Conservation (phyloP, 2,113 vertebrate species). For the Vanacampus margaritifer region DNA sequence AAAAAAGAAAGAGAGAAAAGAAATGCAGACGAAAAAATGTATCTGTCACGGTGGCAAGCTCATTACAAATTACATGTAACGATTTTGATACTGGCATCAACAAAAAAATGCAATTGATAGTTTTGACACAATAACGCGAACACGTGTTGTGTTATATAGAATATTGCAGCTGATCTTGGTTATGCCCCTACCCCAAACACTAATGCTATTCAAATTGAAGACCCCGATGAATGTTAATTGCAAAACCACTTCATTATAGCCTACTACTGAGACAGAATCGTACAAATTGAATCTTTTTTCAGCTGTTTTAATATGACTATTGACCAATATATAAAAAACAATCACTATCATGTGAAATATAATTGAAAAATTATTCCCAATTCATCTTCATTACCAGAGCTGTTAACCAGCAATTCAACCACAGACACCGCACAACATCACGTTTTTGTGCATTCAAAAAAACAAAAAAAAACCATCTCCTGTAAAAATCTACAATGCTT, state of each 20-base stretch:
- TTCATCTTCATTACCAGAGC: conserved; percentile 1
- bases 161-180: too few species aligned
- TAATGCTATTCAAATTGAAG: neutral
- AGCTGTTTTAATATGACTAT: neutral
- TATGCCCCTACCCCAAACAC: too few species aligned
- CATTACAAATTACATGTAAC: too few species aligned
- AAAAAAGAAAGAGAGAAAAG: too few species aligned
- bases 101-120: too few species aligned
- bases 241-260: conserved; percentile 2
- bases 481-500: neutral
- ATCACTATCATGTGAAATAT: neutral
- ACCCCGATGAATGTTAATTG: conserved; percentile 10
- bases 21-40: too few species aligned
- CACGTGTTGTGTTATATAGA: too few species aligned
- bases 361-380: neutral
- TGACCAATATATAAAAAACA: conserved; percentile 1
- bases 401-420: neutral
- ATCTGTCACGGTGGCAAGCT: too few species aligned
- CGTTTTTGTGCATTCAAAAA: neutral
- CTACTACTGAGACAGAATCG: neutral
- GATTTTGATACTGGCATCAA: too few species aligned
- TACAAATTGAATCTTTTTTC: neutral
- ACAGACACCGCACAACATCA: neutral
- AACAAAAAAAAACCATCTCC: neutral
- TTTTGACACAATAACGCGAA: too few species aligned